These are phyloP conservation scores for Thelaira solivaga DNA, from an alignment of 2,888 invertebrate species.

Conservation along the genomic window DNA sequence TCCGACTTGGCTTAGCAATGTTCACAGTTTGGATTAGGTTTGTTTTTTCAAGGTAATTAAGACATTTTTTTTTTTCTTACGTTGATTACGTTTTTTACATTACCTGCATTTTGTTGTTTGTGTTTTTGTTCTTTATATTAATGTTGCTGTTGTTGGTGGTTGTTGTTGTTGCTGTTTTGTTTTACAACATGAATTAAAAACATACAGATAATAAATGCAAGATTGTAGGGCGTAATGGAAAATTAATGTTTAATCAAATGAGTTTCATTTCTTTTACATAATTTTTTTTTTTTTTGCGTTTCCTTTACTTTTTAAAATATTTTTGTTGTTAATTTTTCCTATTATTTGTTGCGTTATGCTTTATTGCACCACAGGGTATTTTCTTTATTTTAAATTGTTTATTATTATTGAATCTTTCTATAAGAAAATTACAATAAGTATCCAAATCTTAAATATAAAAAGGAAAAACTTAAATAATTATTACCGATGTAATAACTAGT, in stretches of 20 bases:
- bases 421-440: too few species aligned
- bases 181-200: constrained; percentile 35
- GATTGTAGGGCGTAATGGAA: constrained; percentile 61
- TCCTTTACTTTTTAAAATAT: neutral
- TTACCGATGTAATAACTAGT: too few species aligned
- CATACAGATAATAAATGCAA: constrained; percentile 45
- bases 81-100: constrained; percentile 13
- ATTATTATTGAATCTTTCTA: too few species aligned
- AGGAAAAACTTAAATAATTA: too few species aligned
- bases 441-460: too few species aligned
- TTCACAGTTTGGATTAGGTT: constrained; percentile 60
- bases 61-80: constrained; percentile 53
- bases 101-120: constrained; percentile 8
- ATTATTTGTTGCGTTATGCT: too few species aligned
- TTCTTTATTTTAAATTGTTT: too few species aligned
- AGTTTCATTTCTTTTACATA: constrained; percentile 25
- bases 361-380: too few species aligned
- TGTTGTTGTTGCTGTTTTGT: constrained; percentile 10
- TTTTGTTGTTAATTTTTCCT: neutral
- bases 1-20: constrained; percentile 49
- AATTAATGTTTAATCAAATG: constrained; percentile 61
- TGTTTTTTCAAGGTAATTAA: constrained; percentile 61
- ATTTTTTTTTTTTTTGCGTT: neutral
- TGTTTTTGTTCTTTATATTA: neutral
- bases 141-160: neutral